Percentiles rank a stretch among this genome's conserved stretches.
phyloP scores from a whole-genome alignment of 2,888 invertebrate species.

The Epistrophella euchroma region DNA sequence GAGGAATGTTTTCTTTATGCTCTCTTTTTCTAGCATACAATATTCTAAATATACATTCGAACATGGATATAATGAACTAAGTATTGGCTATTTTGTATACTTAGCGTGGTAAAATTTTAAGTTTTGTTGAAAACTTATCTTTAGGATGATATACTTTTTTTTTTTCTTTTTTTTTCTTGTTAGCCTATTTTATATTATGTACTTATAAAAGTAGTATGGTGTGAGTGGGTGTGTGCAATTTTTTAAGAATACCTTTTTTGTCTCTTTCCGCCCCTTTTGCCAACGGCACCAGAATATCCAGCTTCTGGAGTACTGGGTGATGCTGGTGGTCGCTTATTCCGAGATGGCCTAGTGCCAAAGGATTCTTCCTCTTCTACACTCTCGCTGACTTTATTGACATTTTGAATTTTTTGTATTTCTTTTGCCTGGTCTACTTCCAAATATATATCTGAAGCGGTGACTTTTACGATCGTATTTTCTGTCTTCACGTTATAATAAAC shows the following conservation, averaged over 20 bases:
- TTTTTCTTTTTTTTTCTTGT: constrained; percentile 28
- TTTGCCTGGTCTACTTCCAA: constrained; percentile 86
- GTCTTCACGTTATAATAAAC: constrained; percentile 76
- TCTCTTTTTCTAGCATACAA: constrained; percentile 31
- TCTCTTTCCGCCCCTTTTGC: constrained; percentile 75
- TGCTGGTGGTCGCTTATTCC: constrained; percentile 74
- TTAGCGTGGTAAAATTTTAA: constrained; percentile 42
- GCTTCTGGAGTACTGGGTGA: constrained; percentile 77
- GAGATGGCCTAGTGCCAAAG: constrained; percentile 67
- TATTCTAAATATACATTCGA: constrained; percentile 47
- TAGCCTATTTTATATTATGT: constrained; percentile 50
- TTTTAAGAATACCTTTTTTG: constrained; percentile 78
- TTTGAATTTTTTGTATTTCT: constrained; percentile 83
- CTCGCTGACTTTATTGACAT: constrained; percentile 56
- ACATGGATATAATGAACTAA: constrained; percentile 58
- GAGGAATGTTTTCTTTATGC: constrained; percentile 58
- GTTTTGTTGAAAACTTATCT: constrained; percentile 50
- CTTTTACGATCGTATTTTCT: constrained; percentile 84
- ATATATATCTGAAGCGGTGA: constrained; percentile 85
- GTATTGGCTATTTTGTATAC: constrained; percentile 59
- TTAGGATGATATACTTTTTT: constrained; percentile 42
- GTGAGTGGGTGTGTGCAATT: constrained; percentile 46
- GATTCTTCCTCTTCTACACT: constrained; percentile 58
- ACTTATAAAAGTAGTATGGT: constrained; percentile 67
- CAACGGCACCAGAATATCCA: constrained; percentile 77